Evolutionary conservation across 2,113 vertebrate species (phyloP).

Genomic region (Odocoileus hemionus): DNA sequence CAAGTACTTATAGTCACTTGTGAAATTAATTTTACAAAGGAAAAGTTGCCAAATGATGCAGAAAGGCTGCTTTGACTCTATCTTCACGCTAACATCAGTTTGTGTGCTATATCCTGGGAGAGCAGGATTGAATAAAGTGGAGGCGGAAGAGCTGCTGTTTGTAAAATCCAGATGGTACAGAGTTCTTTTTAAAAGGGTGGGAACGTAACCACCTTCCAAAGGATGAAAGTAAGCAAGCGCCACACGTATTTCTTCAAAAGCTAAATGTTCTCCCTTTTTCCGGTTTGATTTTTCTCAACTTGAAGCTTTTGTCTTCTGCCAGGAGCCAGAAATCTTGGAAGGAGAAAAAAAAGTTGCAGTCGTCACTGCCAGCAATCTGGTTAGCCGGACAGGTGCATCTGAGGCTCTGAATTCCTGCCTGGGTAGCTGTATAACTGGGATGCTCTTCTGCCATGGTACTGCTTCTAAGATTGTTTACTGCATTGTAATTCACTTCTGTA

Average conservation of each 20-base stretch:
- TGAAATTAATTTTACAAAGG: constrained; percentile 5
- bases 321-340: background rate
- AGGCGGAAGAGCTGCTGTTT: background rate
- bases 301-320: background rate
- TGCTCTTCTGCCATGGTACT: background rate
- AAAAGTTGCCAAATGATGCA: background rate
- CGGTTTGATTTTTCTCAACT: constrained; percentile 30
- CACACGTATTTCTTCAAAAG: background rate
- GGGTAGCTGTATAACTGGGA: background rate
- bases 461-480: constrained; percentile 24
- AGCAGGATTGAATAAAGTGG: background rate
- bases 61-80: background rate
- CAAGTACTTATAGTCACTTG: background rate
- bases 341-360: background rate
- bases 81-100: background rate
- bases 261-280: background rate
- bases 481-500: constrained; percentile 52
- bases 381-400: background rate
- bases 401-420: background rate
- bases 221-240: background rate
- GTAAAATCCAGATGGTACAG: background rate
- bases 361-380: background rate
- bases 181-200: background rate
- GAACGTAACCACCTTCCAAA: background rate
- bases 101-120: background rate